These are phyloP conservation scores for Parascotia fuliginaria DNA, from an alignment of 2,888 invertebrate genomes.

Conservation along the genomic window DNA sequence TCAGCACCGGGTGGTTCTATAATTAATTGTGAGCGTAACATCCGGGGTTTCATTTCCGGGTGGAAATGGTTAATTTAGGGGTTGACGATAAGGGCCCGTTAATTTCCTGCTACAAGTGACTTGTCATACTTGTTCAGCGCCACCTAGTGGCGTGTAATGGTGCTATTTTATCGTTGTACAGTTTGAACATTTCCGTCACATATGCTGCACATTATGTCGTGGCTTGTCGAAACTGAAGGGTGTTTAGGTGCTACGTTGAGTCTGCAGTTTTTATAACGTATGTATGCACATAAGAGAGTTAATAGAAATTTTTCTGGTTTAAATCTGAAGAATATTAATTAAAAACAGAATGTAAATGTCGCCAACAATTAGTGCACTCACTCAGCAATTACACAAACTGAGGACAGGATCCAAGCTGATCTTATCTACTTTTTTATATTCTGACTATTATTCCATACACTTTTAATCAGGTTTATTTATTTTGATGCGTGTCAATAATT, in stretches of 20 bases:
- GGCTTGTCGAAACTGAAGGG: not conserved
- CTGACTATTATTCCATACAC: too few species aligned
- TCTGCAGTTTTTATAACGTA: not conserved
- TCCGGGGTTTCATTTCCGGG: constrained; percentile 53
- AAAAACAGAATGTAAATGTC: too few species aligned
- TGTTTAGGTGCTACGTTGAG: not conserved
- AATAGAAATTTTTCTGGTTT: too few species aligned
- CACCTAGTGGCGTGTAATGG: constrained; percentile 32
- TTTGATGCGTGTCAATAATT: too few species aligned
- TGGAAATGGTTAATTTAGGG: constrained; percentile 64
- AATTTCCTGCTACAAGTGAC: constrained; percentile 68
- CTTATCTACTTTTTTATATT: too few species aligned
- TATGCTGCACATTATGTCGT: not conserved
- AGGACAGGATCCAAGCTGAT: too few species aligned
- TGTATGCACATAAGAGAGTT: too few species aligned
- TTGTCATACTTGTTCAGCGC: constrained; percentile 50
- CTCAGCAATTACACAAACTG: too few species aligned
- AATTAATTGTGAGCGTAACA: constrained; percentile 52
- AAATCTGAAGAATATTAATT: too few species aligned
- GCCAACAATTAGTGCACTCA: too few species aligned
- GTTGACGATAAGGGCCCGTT: constrained; percentile 65
- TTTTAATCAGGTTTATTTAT: too few species aligned
- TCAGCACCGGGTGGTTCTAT: constrained; percentile 36
- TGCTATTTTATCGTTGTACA: constrained; percentile 30
- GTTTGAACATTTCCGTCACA: constrained; percentile 25